These are phyloP conservation scores for Trachurus trachurus DNA, from an alignment of 2,797 vertebrate genomes.

Conservation along the genomic window DNA sequence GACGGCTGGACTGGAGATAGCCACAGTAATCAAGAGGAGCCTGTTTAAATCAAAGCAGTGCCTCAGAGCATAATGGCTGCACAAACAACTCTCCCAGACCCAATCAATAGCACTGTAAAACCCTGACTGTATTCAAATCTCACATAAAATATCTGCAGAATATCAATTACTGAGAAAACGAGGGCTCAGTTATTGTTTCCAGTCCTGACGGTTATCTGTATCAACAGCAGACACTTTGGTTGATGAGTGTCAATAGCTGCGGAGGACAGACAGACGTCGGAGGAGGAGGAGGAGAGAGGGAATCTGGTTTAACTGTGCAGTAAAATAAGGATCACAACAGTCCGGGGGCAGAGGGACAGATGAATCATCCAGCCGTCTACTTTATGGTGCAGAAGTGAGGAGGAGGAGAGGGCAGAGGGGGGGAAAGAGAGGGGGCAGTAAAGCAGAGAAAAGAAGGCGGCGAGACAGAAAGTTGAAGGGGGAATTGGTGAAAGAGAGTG, in stretches of 20 bases:
- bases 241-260: slow-evolving; percentile 60
- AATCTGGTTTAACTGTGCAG: slow-evolving; percentile 61
- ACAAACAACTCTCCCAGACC: slow-evolving; percentile 62
- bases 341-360: slow-evolving; percentile 59
- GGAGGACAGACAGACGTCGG: slow-evolving; percentile 47
- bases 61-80: slow-evolving; percentile 43
- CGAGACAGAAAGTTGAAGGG: slow-evolving; percentile 48
- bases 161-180: slow-evolving; percentile 45
- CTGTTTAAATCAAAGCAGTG: slow-evolving; percentile 54
- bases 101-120: slow-evolving; percentile 62
- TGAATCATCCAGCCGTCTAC: slow-evolving; percentile 73
- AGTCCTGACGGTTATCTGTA: slow-evolving; percentile 33
- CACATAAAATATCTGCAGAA: slow-evolving; percentile 53
- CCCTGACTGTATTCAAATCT: slow-evolving; percentile 52
- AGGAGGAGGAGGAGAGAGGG: slow-evolving; percentile 38
- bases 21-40: slow-evolving; percentile 42
- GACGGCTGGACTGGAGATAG: slow-evolving; percentile 29
- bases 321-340: slow-evolving; percentile 72
- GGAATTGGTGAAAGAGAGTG: slow-evolving; percentile 43
- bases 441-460: slow-evolving; percentile 37
- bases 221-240: slow-evolving; percentile 29
- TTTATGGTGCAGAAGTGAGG: slow-evolving; percentile 65
- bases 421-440: slow-evolving; percentile 46
- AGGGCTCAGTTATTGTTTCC: slow-evolving; percentile 48
- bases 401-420: slow-evolving; percentile 44